Percentiles rank a stretch among this genome's conserved stretches.
Evolutionary conservation across 2,113 vertebrate species (phyloP).

Genomic region (Dascyllus trimaculatus): DNA sequence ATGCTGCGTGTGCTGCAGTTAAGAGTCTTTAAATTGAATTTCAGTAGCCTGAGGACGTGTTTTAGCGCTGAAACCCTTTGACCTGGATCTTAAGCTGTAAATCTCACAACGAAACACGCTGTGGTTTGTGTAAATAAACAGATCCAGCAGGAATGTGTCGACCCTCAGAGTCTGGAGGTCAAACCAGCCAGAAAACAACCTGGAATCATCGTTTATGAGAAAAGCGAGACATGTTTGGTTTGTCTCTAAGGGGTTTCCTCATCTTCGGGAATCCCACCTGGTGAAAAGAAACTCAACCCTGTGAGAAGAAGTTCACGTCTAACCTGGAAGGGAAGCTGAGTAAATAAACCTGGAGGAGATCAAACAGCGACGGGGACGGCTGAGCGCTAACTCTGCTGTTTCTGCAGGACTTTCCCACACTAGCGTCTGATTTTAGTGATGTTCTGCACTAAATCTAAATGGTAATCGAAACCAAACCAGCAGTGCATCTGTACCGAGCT

Average conservation of each 20-base stretch:
- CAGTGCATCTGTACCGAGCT: too few relatives aligned
- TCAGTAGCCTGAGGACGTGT: too few relatives aligned
- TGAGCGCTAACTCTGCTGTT: neutral
- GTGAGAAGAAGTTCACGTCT: slow-evolving; percentile 9
- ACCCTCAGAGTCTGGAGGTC: neutral
- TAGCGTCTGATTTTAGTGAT: neutral
- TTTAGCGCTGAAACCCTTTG: too few relatives aligned
- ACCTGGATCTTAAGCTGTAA: slow-evolving; percentile 1
- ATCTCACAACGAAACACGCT: slow-evolving; percentile 7
- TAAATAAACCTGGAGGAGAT: slow-evolving; percentile 27
- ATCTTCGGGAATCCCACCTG: neutral
- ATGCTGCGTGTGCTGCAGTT: too few relatives aligned
- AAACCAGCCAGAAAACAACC: neutral
- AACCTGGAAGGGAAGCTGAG: slow-evolving; percentile 36
- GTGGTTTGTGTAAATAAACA: slow-evolving; percentile 37
- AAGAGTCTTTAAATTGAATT: too few relatives aligned
- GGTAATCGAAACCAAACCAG: too few relatives aligned
- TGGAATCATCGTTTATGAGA: neutral
- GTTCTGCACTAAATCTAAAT: too few relatives aligned
- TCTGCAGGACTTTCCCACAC: slow-evolving; percentile 22
- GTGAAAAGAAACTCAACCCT: neutral
- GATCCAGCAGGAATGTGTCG: slow-evolving; percentile 28
- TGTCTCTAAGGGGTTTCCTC: neutral
- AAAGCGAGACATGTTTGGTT: neutral
- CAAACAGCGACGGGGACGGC: neutral